Evolutionary conservation across 2,888 invertebrate species (phyloP), one percentile per base, ranked within the genome.

Genomic region (Pardosa pseudoannulata): DNA sequence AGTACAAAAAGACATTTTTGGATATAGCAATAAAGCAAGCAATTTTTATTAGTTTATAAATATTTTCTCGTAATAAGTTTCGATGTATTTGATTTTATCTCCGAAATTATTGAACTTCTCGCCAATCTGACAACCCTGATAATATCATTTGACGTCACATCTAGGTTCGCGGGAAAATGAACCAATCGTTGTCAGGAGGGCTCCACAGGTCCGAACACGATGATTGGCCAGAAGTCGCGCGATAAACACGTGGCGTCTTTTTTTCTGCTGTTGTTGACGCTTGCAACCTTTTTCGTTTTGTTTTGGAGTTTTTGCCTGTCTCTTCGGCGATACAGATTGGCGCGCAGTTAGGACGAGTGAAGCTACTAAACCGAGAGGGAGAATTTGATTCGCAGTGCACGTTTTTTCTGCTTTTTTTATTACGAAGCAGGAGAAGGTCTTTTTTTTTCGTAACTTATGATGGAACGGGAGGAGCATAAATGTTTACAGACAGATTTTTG

Each of bases 181-280:
- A 72, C 83, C 83, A 85, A 85, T 85, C 29, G 67, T 27, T 28
- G 36, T 3, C 36, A 39, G 31, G 73, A 50, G 32, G 41, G 36
- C 7, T 65, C 78, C 62, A 78, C 78, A 78, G 83, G 78, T 85
- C 64, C 76, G 39, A 46, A 19, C 36, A 46, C 16, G 78, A 72
- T 41, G 83, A 73, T 85, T 78, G 83, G 78, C 13, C 19, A 76
- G 23, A 65, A 68, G 73, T 72, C 83, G 72, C 67, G 39, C 83
- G 83, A 85, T 78, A 19, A 65, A 68, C 83, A 79, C 83, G 83
- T 85, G 83, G 72, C 78, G 72, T 72, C 56, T 50, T 68, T 65
- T 68, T 78, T 62, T 75, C 28, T 41, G 1, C 27, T 64, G 16
- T 41, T 41, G 27, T n/a, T 68, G 3, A 11, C 23, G 65, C 13